Evolutionary conservation across 2,888 invertebrate species (phyloP), one percentile per base, ranked within the genome.

Genomic region (Caradrina kadenii): DNA sequence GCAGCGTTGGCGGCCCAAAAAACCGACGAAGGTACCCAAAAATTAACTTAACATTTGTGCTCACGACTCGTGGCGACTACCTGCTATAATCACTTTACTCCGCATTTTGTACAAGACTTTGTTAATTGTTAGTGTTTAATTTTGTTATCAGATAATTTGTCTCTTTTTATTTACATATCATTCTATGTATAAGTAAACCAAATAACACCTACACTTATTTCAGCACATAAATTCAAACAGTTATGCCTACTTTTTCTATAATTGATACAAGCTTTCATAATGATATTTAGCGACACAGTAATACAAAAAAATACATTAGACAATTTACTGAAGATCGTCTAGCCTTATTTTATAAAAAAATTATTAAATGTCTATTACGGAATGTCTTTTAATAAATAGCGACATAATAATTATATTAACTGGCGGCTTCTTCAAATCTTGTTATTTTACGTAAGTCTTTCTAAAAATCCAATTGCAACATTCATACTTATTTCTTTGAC

Each of bases 291-390:
- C n/a, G n/a, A n/a, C n/a, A n/a, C n/a, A n/a, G n/a, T n/a, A 26
- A 26, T 26, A 26, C 4, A 26, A 26, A 26, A 26, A 17, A 13
- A 6, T 10, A 1, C 15, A n/a, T 19, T 19, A 65, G 1, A 26
- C 3, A 39, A 26, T 66, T 22, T 35, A 22, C 15, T 19, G 10
- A 49, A 68, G 13, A 42, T 31, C 21, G 22, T 45, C 17, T 26
- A 55, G 11, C 10, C 1, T 21, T 21, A 15, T 31, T 61, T 45
- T 0, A 17, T 52, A 19, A 42, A 19, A 63, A 39, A 21, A 21
- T n/a, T 53, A 49, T 49, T 48, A 66, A 74, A 73, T 45, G 52
- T 52, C 45, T 6, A 60, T 22, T 71, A 35, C 13, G 52, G 50
- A 69, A 69, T 65, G 22, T 73, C 48, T 53, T 35, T 35, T 73